Conservation (phyloP, 2,797 vertebrate species). For the Anniella stebbinsi region DNA sequence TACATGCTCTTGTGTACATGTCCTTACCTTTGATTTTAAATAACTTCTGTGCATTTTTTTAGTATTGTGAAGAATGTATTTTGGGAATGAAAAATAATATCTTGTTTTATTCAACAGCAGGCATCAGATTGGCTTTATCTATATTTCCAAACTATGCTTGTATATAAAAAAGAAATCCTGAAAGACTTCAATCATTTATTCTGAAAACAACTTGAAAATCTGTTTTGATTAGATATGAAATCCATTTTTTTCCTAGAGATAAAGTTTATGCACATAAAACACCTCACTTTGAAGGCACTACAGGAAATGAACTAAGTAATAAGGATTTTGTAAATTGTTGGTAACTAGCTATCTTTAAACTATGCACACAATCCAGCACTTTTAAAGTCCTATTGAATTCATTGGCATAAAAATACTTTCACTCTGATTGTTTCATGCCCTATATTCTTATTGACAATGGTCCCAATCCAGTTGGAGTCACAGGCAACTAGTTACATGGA, state of each 20-base stretch:
- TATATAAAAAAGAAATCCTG: neutral
- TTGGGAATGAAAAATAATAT: neutral
- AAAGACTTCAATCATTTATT: neutral
- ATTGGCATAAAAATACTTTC: neutral
- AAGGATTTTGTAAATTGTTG: neutral
- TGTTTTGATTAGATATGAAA: neutral
- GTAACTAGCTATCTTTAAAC: neutral
- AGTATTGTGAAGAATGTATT: neutral
- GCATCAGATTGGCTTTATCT: accelerated
- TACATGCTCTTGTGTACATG: accelerated
- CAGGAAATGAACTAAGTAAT: neutral
- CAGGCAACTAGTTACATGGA: neutral
- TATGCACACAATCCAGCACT: neutral
- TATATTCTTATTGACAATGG: neutral
- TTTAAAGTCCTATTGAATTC: neutral
- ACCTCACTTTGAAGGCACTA: neutral
- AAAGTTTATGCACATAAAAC: neutral
- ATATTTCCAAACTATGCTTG: neutral
- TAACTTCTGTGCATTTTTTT: accelerated
- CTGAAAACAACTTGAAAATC: neutral
- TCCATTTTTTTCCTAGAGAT: neutral
- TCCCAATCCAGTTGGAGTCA: neutral
- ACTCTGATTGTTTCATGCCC: neutral
- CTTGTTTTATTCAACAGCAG: neutral
- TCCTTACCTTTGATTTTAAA: accelerated